phyloP scores from a whole-genome alignment of 64 coral and sea anemone genomes.

The Montipora cactus region DNA sequence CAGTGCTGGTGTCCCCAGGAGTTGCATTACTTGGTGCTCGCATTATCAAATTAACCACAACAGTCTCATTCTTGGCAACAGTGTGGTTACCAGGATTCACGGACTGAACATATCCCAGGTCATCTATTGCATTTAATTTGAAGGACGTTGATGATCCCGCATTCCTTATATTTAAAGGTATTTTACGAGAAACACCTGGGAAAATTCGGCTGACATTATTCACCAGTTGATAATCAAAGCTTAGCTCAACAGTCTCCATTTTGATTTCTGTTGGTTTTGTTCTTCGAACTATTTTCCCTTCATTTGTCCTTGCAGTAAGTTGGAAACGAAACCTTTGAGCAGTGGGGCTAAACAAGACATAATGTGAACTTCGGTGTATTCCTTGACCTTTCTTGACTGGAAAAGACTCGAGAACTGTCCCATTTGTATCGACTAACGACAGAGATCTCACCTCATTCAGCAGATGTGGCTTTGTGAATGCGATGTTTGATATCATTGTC shows the following conservation, averaged over 20 bases:
- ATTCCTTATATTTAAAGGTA: slow-evolving; percentile 66
- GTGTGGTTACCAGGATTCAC: slow-evolving; percentile 3
- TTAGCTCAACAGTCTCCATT: slow-evolving; percentile 38
- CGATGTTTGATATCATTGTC: slow-evolving; percentile 31
- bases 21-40: slow-evolving; percentile 37
- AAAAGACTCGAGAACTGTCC: slow-evolving; percentile 47
- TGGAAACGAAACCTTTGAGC: slow-evolving; percentile 55
- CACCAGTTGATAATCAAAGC: background rate
- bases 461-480: slow-evolving; percentile 27
- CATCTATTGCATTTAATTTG: slow-evolving; percentile 57
- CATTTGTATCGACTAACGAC: slow-evolving; percentile 36
- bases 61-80: slow-evolving; percentile 21
- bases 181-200: slow-evolving; percentile 3
- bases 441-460: slow-evolving; percentile 22
- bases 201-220: slow-evolving; percentile 6
- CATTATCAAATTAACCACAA: background rate
- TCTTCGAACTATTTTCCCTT: slow-evolving; percentile 26
- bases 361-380: slow-evolving; percentile 21
- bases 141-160: slow-evolving; percentile 16
- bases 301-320: slow-evolving; percentile 29
- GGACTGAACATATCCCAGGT: slow-evolving; percentile 39
- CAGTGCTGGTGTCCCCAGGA: slow-evolving; percentile 58
- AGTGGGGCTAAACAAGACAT: slow-evolving; percentile 37
- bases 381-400: slow-evolving; percentile 54
- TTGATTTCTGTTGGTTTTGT: slow-evolving; percentile 54